A percentile compares a stretch with the other conserved stretches of the same genome.
Evolutionary conservation across 2,888 invertebrate species (phyloP).

Genomic region (Peribatodes rhomboidaria): DNA sequence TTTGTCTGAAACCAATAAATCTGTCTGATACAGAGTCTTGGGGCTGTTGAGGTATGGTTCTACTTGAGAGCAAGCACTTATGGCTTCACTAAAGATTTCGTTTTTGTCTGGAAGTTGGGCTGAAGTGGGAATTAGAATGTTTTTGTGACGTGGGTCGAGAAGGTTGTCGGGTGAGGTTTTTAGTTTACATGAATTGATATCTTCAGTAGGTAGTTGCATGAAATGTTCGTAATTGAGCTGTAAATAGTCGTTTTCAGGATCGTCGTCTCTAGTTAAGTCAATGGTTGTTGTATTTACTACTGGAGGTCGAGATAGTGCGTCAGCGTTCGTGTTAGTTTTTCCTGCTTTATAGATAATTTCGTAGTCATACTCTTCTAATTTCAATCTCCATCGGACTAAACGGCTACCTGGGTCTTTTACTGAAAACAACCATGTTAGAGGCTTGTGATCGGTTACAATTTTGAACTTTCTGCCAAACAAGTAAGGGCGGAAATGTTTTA

Average conservation of each 20-base stretch:
- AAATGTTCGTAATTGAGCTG: not conserved
- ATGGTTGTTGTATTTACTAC: not conserved
- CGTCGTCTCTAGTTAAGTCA: not conserved
- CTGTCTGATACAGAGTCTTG: too few relatives aligned
- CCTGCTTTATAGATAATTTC: slow-evolving; percentile 2
- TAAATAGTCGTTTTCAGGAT: not conserved
- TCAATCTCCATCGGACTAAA: not conserved
- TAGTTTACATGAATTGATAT: not conserved
- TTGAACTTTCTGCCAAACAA: slow-evolving; percentile 1
- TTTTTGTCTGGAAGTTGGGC: not conserved
- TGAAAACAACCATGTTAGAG: slow-evolving; percentile 1
- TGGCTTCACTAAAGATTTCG: not conserved
- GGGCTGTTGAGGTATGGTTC: not conserved
- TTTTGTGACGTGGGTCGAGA: not conserved
- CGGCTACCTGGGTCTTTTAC: slow-evolving; percentile 5
- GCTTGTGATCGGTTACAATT: slow-evolving; percentile 2
- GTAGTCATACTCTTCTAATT: too few relatives aligned
- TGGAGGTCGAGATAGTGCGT: not conserved
- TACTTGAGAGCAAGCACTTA: not conserved
- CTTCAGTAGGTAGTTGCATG: not conserved
- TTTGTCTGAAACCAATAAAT: too few relatives aligned
- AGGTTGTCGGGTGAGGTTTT: not conserved
- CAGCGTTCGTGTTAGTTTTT: not conserved
- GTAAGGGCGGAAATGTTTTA: not conserved
- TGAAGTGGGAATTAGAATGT: not conserved